Base-by-base conservation (phyloP, 1,140 invertebrate species). In the Apis florea region DNA sequence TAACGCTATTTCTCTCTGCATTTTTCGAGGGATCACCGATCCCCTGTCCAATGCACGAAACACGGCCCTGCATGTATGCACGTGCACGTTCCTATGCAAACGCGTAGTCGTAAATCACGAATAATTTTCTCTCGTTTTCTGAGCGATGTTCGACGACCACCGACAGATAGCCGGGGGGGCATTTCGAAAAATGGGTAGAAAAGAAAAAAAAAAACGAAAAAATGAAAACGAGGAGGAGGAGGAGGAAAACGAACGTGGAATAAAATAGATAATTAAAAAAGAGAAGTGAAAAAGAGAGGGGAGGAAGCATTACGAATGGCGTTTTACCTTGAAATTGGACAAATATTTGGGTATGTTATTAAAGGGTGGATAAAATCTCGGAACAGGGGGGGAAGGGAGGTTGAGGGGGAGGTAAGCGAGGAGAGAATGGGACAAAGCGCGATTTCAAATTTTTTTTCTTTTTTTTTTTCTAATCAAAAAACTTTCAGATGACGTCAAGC, bases 1-100 rank as follows among this genome's bases (percentile, higher is more conserved):
- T 72, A 83, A 83, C 71, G 56, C 70, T 70, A 83, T 86, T 85
- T 75, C 71, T 83, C 73, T 82, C 79, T 76, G 47, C 56, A 24
- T 72, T 82, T 63, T 78, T 85, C 80, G 58, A 67, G 31, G 56
- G 71, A 47, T 77, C 64, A 56, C 24, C 56, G 75, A 61, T 47
- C n/a, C 19, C 61, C 40, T 81, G 49, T 56, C 74, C n/a, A 49
- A 51, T 9, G 51, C 21, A 58, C 15, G 53, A 49, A 56, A n/a
- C 64, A 26, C 13, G 24, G 51, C 67, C 75, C 63, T n/a, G 51
- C 47, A 21, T 56, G 31, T 66, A n/a, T 31, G 31, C 21, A 58
- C 24, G 49, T 40, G 51, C n/a, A 12, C 31, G 0, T 8, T 19
- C 53, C 64, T 53, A 51, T 63, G 72, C 59, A 63, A 53, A 75